phyloP scores from a whole-genome alignment of 2,113 vertebrate genomes.

The Microtus ochrogaster region DNA sequence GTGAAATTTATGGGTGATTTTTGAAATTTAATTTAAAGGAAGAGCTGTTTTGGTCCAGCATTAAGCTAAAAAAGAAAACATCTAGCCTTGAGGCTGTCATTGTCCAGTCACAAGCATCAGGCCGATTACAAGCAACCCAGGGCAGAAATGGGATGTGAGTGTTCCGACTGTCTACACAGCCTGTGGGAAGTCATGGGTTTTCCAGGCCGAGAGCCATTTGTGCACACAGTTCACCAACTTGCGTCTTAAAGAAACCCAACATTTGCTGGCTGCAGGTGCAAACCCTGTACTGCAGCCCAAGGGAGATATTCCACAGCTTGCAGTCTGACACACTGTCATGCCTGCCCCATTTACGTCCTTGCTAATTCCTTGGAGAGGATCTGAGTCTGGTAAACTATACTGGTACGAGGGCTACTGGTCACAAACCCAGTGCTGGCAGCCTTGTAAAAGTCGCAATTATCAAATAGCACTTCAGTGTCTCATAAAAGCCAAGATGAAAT shows the following conservation, averaged over 20 bases:
- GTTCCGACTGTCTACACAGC: constrained; percentile 65
- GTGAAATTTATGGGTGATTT: constrained; percentile 34
- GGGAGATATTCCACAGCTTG: background rate
- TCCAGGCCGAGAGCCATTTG: constrained; percentile 47
- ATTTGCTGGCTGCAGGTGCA: constrained; percentile 60
- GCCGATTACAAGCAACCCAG: constrained; percentile 45
- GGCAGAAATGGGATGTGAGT: constrained; percentile 58
- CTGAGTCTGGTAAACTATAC: background rate
- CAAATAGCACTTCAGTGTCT: background rate
- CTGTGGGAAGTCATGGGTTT: constrained; percentile 63
- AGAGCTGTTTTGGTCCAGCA: constrained; percentile 51
- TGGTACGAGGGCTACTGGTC: background rate
- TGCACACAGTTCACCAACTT: constrained; percentile 46
- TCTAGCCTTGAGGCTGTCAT: constrained; percentile 8
- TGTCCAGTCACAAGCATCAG: constrained; percentile 52
- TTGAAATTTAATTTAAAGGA: constrained; percentile 50
- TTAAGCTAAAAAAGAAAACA: constrained; percentile 37
- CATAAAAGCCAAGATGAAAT: background rate
- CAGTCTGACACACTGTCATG: background rate
- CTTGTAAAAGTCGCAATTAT: background rate
- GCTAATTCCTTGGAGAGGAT: background rate
- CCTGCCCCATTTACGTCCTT: background rate
- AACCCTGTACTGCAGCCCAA: constrained; percentile 16
- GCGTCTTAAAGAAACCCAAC: constrained; percentile 58
- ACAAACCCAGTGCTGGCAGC: background rate